These are phyloP conservation scores for Huso huso DNA, from an alignment of 2,797 vertebrate genomes.

Conservation along the genomic window DNA sequence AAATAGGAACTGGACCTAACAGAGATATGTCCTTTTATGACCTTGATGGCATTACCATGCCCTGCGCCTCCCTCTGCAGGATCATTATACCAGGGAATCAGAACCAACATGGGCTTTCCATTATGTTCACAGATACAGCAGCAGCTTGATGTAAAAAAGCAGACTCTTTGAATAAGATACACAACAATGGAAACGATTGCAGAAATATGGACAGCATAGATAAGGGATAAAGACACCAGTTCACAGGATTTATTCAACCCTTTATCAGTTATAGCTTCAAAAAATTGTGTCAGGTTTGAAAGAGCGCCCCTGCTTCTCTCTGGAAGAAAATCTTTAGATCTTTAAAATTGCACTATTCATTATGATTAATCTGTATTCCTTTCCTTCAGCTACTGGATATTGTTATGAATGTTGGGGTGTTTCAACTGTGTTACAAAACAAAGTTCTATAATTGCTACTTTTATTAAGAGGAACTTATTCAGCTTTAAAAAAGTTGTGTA, in stretches of 20 bases:
- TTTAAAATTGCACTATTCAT: background rate
- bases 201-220: conserved; percentile 1
- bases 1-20: background rate
- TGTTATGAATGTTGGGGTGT: too few relatives aligned
- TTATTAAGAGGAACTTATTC: too few relatives aligned
- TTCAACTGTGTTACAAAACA: too few relatives aligned
- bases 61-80: background rate
- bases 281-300: background rate
- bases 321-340: background rate
- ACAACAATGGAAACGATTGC: conserved; percentile 4
- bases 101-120: background rate
- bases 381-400: too few relatives aligned
- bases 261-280: background rate
- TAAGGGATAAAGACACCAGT: conserved; percentile 8
- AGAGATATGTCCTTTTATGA: background rate
- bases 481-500: too few relatives aligned
- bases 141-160: background rate
- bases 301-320: background rate
- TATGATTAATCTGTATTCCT: too few relatives aligned
- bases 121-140: background rate
- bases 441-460: too few relatives aligned
- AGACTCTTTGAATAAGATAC: background rate
- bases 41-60: background rate
- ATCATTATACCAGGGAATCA: background rate
- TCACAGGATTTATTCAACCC: background rate